phyloP scores from a whole-genome alignment of 64 coral and sea anemone genomes.

The Montipora efflorescens region DNA sequence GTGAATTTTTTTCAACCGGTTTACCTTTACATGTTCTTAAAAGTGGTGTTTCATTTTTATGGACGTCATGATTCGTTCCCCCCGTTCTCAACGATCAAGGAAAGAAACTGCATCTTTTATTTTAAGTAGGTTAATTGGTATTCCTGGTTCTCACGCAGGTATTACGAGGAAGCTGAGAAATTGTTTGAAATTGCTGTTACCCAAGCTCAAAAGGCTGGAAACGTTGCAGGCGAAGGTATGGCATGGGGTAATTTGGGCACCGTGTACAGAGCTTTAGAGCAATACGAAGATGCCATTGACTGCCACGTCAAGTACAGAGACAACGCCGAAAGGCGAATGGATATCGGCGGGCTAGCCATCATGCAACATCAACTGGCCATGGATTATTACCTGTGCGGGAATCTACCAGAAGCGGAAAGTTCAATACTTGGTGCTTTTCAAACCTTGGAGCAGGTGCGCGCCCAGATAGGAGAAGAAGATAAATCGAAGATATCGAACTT shows the following conservation, averaged over 20 bases:
- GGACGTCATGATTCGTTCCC: too few species aligned
- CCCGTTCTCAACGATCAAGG: too few species aligned
- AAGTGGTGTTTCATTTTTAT: too few species aligned
- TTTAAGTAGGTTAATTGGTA: neutral
- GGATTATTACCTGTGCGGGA: slow-evolving; percentile 62
- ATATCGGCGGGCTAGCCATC: slow-evolving; percentile 72
- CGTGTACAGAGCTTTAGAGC: slow-evolving; percentile 64
- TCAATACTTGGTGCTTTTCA: slow-evolving; percentile 57
- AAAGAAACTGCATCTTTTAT: too few species aligned
- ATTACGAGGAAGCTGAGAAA: slow-evolving; percentile 50
- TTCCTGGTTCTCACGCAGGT: neutral
- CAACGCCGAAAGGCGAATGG: slow-evolving; percentile 71
- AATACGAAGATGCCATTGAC: slow-evolving; percentile 62
- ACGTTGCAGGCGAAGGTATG: slow-evolving; percentile 80
- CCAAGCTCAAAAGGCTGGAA: slow-evolving; percentile 26
- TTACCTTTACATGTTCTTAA: too few species aligned
- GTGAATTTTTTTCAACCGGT: too few species aligned
- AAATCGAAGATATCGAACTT: slow-evolving; percentile 77
- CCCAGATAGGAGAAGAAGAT: slow-evolving; percentile 72
- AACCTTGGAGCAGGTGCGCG: slow-evolving; percentile 64
- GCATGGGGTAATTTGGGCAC: slow-evolving; percentile 77
- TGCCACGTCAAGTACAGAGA: slow-evolving; percentile 68
- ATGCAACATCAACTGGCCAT: slow-evolving; percentile 75
- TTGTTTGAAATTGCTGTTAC: slow-evolving; percentile 61
- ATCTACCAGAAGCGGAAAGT: slow-evolving; percentile 34